Evolutionary conservation across 2,888 invertebrate genomes (phyloP).

Genomic region (Ischnus inquisitorius): DNA sequence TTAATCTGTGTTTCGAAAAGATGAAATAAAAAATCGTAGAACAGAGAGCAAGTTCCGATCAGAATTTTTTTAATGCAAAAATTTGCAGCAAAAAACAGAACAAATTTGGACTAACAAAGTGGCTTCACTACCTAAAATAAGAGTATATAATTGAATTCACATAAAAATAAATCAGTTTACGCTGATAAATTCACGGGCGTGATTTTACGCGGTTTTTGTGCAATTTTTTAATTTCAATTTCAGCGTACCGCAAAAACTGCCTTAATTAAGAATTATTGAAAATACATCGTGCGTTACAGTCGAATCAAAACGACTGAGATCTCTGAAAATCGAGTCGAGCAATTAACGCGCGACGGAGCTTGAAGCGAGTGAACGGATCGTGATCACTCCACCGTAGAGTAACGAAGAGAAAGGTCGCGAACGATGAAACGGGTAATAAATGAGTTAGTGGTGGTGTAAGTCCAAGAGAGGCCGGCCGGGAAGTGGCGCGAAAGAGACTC

Average conservation of each 20-base stretch:
- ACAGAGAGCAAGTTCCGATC: not conserved
- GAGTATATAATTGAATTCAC: too few species aligned
- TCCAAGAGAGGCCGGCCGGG: slow-evolving; percentile 19
- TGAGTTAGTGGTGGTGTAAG: slow-evolving; percentile 9
- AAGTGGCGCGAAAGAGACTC: slow-evolving; percentile 43
- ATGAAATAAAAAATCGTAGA: too few species aligned
- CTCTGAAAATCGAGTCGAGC: slow-evolving; percentile 24
- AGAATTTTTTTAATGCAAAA: too few species aligned
- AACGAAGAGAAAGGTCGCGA: slow-evolving; percentile 40
- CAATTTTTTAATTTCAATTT: not conserved
- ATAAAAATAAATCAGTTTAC: too few species aligned
- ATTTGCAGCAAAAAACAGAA: too few species aligned
- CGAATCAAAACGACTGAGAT: not conserved
- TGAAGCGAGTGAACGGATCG: not conserved
- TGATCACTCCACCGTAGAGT: not conserved
- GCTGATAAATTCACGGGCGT: too few species aligned
- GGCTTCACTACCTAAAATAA: too few species aligned
- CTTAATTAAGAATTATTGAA: too few species aligned
- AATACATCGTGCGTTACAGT: not conserved
- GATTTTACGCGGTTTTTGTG: too few species aligned
- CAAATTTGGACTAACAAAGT: too few species aligned
- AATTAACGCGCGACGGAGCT: not conserved
- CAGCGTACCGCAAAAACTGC: not conserved
- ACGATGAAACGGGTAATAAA: slow-evolving; percentile 15
- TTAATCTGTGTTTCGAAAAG: too few species aligned